Percentiles rank a stretch among this genome's conserved stretches.
phyloP scores from a whole-genome alignment of 2,888 invertebrate genomes.

The Siphonodentalium dalli region DNA sequence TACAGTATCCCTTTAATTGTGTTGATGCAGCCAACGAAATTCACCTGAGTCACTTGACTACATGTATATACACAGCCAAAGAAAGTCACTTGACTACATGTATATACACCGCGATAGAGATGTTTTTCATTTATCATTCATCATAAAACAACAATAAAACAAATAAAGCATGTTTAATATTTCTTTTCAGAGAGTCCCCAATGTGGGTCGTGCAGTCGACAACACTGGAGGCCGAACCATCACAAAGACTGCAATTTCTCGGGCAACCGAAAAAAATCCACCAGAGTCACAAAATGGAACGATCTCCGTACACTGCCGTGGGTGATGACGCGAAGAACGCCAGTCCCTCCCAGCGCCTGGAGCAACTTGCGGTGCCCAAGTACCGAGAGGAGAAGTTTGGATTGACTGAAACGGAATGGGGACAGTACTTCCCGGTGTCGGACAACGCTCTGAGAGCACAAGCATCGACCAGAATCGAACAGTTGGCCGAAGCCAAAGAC shows the following conservation, averaged over 20 bases:
- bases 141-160: no score
- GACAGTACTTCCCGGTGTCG: constrained; percentile 38
- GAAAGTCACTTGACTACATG: no score
- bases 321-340: constrained; percentile 32
- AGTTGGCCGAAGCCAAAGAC: constrained; percentile 43
- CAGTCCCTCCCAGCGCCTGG: constrained; percentile 37
- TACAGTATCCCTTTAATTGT: no score
- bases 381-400: constrained; percentile 36
- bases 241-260: constrained; percentile 39
- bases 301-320: constrained; percentile 44
- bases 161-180: no score
- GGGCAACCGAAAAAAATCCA: constrained; percentile 36
- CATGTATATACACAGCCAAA: no score
- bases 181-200: constrained; percentile 41
- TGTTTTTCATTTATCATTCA: no score
- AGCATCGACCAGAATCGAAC: constrained; percentile 42
- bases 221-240: constrained; percentile 37
- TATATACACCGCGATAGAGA: no score
- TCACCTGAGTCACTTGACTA: no score
- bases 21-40: no score
- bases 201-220: constrained; percentile 47
- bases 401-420: constrained; percentile 38
- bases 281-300: constrained; percentile 35
- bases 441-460: constrained; percentile 35
- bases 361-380: constrained; percentile 43